A percentile compares a stretch with the other conserved stretches of the same genome.
Conservation (phyloP, 2,797 vertebrate species). For the Capromys pilorides region DNA sequence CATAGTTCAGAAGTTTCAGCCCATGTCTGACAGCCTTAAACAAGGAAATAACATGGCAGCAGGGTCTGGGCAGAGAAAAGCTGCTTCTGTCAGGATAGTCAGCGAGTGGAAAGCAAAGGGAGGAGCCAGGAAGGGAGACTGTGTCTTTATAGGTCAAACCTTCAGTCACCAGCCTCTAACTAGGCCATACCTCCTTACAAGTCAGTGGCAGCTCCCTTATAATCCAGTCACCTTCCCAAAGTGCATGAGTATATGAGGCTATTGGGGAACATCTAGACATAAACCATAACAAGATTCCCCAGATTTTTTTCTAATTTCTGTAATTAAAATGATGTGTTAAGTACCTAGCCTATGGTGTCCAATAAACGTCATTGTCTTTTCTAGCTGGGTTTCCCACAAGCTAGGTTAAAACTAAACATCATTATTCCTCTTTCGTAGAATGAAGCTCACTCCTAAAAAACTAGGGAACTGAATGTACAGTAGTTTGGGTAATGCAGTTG, state of each 20-base stretch:
- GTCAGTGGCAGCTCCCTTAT: too few relatives aligned
- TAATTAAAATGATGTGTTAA: conserved; percentile 23
- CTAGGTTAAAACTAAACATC: conserved; percentile 5
- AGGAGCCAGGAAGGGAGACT: background rate
- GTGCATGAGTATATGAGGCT: background rate
- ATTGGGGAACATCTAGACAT: background rate
- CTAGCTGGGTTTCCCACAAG: conserved; percentile 18
- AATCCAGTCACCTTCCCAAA: background rate
- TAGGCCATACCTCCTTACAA: background rate
- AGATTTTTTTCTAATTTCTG: conserved; percentile 49
- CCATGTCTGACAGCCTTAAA: background rate
- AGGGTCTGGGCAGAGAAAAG: background rate
- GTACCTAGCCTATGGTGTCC: background rate
- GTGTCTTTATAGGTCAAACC: background rate
- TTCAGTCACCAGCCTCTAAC: background rate
- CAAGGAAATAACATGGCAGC: background rate
- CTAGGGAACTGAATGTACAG: conserved; percentile 51
- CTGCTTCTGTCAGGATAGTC: background rate
- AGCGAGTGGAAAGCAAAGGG: background rate
- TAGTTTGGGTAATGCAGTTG: conserved; percentile 35
- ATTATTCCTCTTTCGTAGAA: conserved; percentile 35
- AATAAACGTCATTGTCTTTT: conserved; percentile 51
- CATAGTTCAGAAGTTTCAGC: background rate
- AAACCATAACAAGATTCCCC: background rate
- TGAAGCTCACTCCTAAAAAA: conserved; percentile 60